Conservation (phyloP, 2,888 invertebrate species). For the Polietes domitor region DNA sequence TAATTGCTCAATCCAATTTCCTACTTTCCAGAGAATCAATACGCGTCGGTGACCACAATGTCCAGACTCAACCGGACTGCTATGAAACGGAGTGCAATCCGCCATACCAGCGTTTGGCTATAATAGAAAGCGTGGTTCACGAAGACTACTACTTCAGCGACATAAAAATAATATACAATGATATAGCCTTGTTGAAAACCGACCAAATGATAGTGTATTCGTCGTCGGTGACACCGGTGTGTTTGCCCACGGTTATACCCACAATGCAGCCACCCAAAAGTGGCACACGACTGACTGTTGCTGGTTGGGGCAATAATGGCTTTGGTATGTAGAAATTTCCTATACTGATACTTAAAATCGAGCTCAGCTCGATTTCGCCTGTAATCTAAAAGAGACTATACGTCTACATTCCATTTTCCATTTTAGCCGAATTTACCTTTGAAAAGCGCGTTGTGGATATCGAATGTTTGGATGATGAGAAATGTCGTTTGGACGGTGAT, state of each 20-base stretch:
- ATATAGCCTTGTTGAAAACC: conserved; percentile 86
- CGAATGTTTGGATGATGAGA: conserved; percentile 58
- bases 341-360: too few relatives aligned
- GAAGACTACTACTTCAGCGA: conserved; percentile 83
- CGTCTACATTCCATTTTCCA: neutral
- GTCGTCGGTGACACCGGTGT: conserved; percentile 83
- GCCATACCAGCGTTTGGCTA: conserved; percentile 82
- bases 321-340: conserved; percentile 51
- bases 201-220: conserved; percentile 81
- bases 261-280: conserved; percentile 6
- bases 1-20: too few relatives aligned
- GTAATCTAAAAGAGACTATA: too few relatives aligned
- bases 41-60: conserved; percentile 74
- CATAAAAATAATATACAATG: conserved; percentile 83
- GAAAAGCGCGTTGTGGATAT: conserved; percentile 64
- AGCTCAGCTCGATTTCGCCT: too few relatives aligned
- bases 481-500: conserved; percentile 57
- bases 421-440: conserved; percentile 50
- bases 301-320: conserved; percentile 84
- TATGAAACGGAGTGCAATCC: conserved; percentile 82
- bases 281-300: conserved; percentile 79
- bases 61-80: conserved; percentile 68
- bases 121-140: conserved; percentile 85
- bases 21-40: conserved; percentile 69
- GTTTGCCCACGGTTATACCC: conserved; percentile 80